Base-by-base conservation (phyloP, 1,140 invertebrate species). In the Trialeurodes vaporariorum region DNA sequence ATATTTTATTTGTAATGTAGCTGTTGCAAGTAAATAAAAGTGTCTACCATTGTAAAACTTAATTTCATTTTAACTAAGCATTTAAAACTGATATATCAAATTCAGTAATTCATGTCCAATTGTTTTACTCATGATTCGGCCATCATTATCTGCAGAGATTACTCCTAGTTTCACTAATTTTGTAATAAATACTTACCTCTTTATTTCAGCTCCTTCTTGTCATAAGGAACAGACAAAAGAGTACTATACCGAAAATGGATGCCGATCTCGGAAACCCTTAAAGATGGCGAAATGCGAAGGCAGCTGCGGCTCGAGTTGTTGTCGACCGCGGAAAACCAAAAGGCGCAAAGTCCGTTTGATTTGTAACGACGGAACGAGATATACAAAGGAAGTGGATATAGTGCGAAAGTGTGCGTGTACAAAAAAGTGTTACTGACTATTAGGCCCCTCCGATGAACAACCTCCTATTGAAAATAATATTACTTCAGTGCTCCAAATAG, bases 351-450 rank as follows among this genome's bases (percentile, higher is more conserved):
- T 97, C 13, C 90, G 93, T 70, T 84, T 98, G 68, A 88, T 94
- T 74, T 98, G 96, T 81, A 85, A 87, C 71, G 89, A 98, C 78
- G 94, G 94, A 63, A 91, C 88, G 67, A 88, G 91, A 63, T 96
- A 94, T 83, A 92, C 93, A 76, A 94, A 95, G 84, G 91, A 96
- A 76, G 87, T 98, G 74, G 93, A 97, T 76, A 91, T 98, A 75
- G 92, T 98, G 76, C 87, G 94, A 74, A 97, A 96, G 79, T 98
- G 90, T 78, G 87, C 88, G 67, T 92, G 90, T 80, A 86, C 87
- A 69, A 88, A 90, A 77, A 92, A 92, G 81, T 92, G 90, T 81
- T 84, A 88, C 79, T 86, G 86, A 76, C 73, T 74, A 74, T 69
- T 72, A 70, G 71, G 73, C 71, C 73, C 72, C 73, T 74, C 71